These are phyloP conservation scores for Xestia rhomboidea DNA, from an alignment of 2,888 invertebrate species.

Conservation along the genomic window DNA sequence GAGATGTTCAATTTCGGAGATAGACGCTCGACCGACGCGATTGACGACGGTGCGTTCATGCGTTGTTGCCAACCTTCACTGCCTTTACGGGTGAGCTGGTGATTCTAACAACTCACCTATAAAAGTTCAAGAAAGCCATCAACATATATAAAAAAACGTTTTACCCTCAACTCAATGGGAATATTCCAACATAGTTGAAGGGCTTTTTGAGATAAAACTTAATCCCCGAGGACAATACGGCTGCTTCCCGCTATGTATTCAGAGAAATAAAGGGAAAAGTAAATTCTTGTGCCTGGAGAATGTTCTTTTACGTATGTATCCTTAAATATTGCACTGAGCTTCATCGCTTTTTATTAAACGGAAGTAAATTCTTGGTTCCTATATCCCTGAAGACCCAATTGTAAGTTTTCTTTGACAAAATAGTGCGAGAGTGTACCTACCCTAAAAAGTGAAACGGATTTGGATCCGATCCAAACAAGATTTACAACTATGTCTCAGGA, in stretches of 20 bases:
- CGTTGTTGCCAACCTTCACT: slow-evolving; percentile 1
- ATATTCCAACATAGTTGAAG: slow-evolving; percentile 22
- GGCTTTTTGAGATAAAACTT: slow-evolving; percentile 32
- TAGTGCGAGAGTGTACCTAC: neutral
- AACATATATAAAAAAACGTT: neutral
- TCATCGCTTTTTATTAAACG: neutral
- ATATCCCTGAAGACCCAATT: slow-evolving; percentile 16
- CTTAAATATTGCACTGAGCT: neutral
- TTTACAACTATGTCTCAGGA: slow-evolving; percentile 53
- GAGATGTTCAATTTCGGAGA: slow-evolving; percentile 57
- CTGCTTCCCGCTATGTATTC: slow-evolving; percentile 8
- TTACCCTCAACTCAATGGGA: neutral
- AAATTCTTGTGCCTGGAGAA: slow-evolving; percentile 8
- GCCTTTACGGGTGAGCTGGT: slow-evolving; percentile 12
- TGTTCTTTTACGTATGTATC: neutral
- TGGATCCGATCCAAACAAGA: slow-evolving; percentile 57
- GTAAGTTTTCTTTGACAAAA: slow-evolving; percentile 16
- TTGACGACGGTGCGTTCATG: slow-evolving; percentile 40
- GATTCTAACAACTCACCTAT: neutral
- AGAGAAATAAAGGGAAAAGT: slow-evolving; percentile 28
- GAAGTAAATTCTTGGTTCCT: neutral
- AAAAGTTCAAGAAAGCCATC: neutral
- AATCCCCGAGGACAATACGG: slow-evolving; percentile 40
- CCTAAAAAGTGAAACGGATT: slow-evolving; percentile 33
- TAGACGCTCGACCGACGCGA: slow-evolving; percentile 20